These are phyloP conservation scores for Strigamia maritima DNA, from an alignment of 2,888 invertebrate species.

Conservation along the genomic window DNA sequence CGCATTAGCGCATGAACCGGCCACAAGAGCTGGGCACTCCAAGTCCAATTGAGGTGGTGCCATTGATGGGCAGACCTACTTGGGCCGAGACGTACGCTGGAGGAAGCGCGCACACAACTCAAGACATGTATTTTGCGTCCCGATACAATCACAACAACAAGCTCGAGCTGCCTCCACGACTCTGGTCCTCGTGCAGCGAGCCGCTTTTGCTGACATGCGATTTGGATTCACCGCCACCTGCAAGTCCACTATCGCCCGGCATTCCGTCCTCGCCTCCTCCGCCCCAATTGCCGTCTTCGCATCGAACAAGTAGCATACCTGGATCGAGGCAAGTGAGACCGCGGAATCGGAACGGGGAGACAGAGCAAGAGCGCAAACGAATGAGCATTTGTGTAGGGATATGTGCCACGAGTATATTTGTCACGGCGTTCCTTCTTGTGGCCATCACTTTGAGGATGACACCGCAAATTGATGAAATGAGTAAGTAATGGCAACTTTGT, in stretches of 20 bases:
- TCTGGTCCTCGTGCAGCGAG: conserved; percentile 36
- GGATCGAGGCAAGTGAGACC: not conserved
- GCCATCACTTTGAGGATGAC: conserved; percentile 53
- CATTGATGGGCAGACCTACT: not conserved
- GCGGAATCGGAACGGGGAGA: conserved; percentile 12
- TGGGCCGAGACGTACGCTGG: not conserved
- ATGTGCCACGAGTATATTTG: conserved; percentile 45
- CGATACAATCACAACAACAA: conserved; percentile 9
- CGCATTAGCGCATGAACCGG: conserved; percentile 28
- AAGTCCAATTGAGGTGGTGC: conserved; percentile 8
- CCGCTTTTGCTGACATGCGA: conserved; percentile 31
- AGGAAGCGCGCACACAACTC: not conserved
- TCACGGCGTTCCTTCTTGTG: conserved; percentile 49
- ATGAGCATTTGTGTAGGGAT: conserved; percentile 44
- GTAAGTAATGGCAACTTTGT: conserved; percentile 45
- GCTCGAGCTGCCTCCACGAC: conserved; percentile 34
- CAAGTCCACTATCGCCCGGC: conserved; percentile 2
- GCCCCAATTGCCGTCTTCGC: conserved; percentile 26
- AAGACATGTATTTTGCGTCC: conserved; percentile 9
- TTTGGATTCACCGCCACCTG: not conserved
- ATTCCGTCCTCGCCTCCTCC: conserved; percentile 21
- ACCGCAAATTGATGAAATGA: conserved; percentile 51
- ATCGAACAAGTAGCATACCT: not conserved
- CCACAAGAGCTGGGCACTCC: not conserved
- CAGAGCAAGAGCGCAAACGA: conserved; percentile 40